These are phyloP conservation scores for Bombyx mandarina DNA, from an alignment of 1,140 invertebrate species.

Conservation along the genomic window DNA sequence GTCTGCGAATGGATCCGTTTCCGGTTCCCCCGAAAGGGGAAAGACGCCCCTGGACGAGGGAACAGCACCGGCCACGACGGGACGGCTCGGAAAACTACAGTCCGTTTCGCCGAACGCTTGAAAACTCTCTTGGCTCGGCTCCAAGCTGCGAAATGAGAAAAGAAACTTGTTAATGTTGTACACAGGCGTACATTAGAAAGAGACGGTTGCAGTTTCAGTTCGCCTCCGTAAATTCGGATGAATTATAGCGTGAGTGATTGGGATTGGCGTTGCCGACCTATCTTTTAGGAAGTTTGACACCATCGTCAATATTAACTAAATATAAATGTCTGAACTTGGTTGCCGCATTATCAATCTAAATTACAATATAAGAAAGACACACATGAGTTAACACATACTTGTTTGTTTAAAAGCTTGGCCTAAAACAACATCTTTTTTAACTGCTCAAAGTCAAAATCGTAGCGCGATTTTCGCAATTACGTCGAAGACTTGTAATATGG, in stretches of 20 bases:
- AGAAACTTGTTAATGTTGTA: slow-evolving; percentile 62
- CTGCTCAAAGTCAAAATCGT: no score
- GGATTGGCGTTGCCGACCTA: slow-evolving; percentile 48
- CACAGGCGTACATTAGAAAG: slow-evolving; percentile 49
- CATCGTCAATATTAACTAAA: slow-evolving; percentile 44
- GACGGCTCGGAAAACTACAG: slow-evolving; percentile 65
- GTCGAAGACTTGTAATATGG: no score
- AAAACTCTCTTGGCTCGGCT: slow-evolving; percentile 69
- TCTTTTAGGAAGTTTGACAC: slow-evolving; percentile 55
- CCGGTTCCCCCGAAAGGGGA: slow-evolving; percentile 37
- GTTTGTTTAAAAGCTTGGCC: background rate
- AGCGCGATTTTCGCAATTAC: no score
- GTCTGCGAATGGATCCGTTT: slow-evolving; percentile 41
- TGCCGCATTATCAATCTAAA: slow-evolving; percentile 17
- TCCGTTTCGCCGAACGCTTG: slow-evolving; percentile 56
- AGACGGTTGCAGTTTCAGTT: slow-evolving; percentile 49
- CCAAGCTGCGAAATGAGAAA: slow-evolving; percentile 71
- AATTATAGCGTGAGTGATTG: slow-evolving; percentile 62
- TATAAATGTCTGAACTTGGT: slow-evolving; percentile 36
- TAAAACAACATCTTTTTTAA: no score
- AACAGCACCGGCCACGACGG: slow-evolving; percentile 62
- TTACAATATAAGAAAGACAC: slow-evolving; percentile 1
- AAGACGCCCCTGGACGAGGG: slow-evolving; percentile 24
- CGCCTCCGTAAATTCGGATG: slow-evolving; percentile 54
- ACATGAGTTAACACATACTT: background rate